Conservation (phyloP, 1,140 invertebrate species). For the Leptinotarsa defecta region DNA sequence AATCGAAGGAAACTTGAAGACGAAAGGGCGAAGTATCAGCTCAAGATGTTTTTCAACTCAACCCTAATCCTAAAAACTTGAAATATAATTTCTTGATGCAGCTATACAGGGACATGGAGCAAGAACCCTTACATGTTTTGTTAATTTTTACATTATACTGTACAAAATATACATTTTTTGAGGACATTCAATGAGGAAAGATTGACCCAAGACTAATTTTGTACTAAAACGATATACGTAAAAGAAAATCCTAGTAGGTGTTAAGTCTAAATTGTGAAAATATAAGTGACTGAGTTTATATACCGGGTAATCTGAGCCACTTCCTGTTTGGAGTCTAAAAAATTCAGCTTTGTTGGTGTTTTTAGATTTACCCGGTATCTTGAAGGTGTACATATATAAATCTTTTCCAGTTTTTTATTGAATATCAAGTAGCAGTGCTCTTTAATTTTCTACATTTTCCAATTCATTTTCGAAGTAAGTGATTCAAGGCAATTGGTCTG, state of each 20-base stretch:
- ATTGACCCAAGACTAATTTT: too few relatives aligned
- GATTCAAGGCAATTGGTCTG: constrained; percentile 26
- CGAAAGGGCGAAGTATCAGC: too few relatives aligned
- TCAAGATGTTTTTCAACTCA: too few relatives aligned
- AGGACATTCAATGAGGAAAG: too few relatives aligned
- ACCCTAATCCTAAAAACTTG: too few relatives aligned
- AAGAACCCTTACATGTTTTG: too few relatives aligned
- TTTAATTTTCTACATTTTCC: constrained; percentile 4
- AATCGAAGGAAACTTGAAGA: too few relatives aligned
- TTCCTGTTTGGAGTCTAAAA: background rate
- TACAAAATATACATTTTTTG: too few relatives aligned
- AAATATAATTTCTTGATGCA: too few relatives aligned
- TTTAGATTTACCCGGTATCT: constrained; percentile 23
- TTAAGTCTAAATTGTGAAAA: constrained; percentile 22
- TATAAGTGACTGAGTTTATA: constrained; percentile 25
- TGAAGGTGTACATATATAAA: constrained; percentile 28
- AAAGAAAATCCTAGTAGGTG: constrained; percentile 44
- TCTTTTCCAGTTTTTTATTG: constrained; percentile 12
- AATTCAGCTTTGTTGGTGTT: constrained; percentile 9
- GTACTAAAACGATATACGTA: constrained; percentile 49
- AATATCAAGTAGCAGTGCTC: constrained; percentile 8
- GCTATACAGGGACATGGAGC: too few relatives aligned
- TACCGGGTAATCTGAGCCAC: too few relatives aligned
- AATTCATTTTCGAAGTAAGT: constrained; percentile 15
- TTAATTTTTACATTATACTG: too few relatives aligned